Conservation (phyloP, 2,113 vertebrate species). For the Sitta europaea region DNA sequence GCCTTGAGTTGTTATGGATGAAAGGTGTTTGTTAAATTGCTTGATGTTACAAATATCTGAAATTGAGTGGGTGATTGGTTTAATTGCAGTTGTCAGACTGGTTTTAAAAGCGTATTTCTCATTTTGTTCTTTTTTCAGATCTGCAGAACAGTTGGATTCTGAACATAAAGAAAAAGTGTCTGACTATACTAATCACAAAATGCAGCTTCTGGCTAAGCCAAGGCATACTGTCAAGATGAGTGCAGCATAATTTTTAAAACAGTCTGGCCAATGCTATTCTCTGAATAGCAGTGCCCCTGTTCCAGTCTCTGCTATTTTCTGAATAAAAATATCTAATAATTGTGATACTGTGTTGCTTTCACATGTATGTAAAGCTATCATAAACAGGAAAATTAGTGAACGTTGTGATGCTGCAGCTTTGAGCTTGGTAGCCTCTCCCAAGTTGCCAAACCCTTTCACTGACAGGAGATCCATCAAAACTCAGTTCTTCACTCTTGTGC, state of each 20-base stretch:
- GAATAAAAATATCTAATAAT: neutral
- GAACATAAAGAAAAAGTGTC: constrained; percentile 40
- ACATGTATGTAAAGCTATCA: neutral
- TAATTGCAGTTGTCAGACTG: constrained; percentile 49
- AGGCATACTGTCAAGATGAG: constrained; percentile 1
- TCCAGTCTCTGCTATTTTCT: neutral
- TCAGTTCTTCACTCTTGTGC: neutral
- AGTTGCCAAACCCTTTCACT: neutral
- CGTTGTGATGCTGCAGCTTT: neutral
- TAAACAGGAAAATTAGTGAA: neutral
- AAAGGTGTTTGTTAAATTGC: constrained; percentile 54
- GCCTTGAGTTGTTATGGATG: constrained; percentile 20
- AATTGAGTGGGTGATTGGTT: constrained; percentile 36
- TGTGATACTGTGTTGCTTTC: neutral
- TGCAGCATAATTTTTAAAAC: neutral
- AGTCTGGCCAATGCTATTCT: neutral
- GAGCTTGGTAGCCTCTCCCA: neutral
- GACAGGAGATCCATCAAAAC: neutral
- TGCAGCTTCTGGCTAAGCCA: neutral
- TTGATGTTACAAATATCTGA: constrained; percentile 42
- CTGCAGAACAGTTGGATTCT: constrained; percentile 31
- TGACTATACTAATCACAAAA: constrained; percentile 37
- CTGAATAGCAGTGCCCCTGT: neutral
- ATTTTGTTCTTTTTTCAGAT: constrained; percentile 35
- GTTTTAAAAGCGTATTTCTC: constrained; percentile 18